Conservation (phyloP, 53 echinoderm and acorn worm genomes). For the Patiria pectinifera region DNA sequence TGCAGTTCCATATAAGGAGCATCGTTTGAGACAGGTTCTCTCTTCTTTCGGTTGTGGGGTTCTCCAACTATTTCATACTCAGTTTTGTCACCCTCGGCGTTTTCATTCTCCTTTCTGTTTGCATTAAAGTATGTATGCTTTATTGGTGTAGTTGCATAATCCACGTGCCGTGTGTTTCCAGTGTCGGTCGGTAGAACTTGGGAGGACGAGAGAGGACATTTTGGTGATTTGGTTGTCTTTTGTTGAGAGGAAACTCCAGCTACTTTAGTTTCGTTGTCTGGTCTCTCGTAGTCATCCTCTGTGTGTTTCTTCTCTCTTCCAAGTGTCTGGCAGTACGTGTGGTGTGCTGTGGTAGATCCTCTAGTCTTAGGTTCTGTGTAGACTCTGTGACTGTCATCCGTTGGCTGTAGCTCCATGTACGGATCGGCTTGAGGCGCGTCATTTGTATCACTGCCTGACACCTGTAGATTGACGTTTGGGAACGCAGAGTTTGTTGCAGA, state of each 20-base stretch:
- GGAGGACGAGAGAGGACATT: no score
- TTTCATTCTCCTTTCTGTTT: no score
- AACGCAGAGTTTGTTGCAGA: background rate
- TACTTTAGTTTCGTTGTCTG: background rate
- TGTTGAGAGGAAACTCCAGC: background rate
- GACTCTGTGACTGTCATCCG: constrained; percentile 35
- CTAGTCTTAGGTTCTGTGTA: background rate
- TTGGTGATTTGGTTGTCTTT: background rate
- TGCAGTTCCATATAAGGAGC: no score
- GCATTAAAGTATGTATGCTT: no score
- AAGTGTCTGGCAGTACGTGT: constrained; percentile 17
- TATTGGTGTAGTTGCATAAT: no score
- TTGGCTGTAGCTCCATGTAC: constrained; percentile 47
- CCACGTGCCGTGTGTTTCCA: no score
- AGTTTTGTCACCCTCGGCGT: no score
- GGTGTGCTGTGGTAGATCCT: background rate
- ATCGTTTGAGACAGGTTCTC: no score
- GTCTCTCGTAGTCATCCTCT: background rate
- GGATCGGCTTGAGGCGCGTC: constrained; percentile 19
- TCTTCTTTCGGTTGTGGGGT: no score
- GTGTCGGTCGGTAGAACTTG: no score
- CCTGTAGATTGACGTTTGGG: background rate
- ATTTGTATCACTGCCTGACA: background rate
- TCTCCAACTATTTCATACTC: no score
- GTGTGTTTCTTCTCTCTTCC: background rate